Evolutionary conservation across 2,888 invertebrate genomes (phyloP), one percentile per base, ranked within the genome.

Genomic region (Caenorhabditis afra): DNA sequence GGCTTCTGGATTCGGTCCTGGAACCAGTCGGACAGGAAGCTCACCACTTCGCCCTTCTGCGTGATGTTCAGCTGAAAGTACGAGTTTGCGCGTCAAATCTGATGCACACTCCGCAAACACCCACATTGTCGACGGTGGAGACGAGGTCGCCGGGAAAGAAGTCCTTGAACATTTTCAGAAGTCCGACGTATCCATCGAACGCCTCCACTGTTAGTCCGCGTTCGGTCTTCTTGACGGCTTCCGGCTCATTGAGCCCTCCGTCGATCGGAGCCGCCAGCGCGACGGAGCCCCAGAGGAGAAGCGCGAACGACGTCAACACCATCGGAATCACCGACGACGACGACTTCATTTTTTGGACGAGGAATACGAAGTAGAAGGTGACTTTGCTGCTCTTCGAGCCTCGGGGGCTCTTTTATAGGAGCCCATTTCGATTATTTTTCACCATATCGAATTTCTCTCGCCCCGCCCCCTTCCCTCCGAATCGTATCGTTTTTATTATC

Each of bases 91-190:
- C 29, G 29, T 29, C 20, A 39, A 20, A 37, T 23, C n/a, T 16
- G 12, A 14, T 39, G 16, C 47, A 29, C 29, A 29, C 4, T 29
- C 37, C 20, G 20, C 14, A 1, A 37, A 53, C 12, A 4, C 64
- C 58, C n/a, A 73, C 73, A 49, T 67, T 67, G 20, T 75, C 66
- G 14, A 75, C n/a, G 11, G 61, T 50, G 1, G 47, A 49, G 0
- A 76, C 41, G 11, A 76, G 22, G 29, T 68, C 68, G n/a, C 49
- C 39, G 3, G 67, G 75, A 39, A 75, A 37, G 41, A 66, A 74
- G 35, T 70, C 78, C 52, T 78, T 77, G 62, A 83, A 83, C 78
- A 83, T 81, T 20, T 73, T 75, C 58, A 83, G 47, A 10, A 83
- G 20, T 1, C 74, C 68, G 1, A 83, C 53, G 14, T 83, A 83